Conservation (phyloP, 1,140 invertebrate genomes). For the Agrilus planipennis region DNA sequence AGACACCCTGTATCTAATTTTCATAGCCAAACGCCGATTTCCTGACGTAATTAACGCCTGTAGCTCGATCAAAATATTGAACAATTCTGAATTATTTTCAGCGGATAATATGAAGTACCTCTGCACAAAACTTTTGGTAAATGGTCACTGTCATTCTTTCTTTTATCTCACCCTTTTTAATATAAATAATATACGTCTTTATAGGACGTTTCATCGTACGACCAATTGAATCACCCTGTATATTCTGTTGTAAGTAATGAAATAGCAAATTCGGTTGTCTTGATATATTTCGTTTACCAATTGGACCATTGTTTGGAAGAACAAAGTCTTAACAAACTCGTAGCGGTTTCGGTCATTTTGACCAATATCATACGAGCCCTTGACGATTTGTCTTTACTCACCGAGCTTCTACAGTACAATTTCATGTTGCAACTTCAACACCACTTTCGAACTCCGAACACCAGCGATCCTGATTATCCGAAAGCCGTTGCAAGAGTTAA, state of each 20-base stretch:
- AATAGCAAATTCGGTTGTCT: constrained; percentile 36
- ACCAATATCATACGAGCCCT: constrained; percentile 20
- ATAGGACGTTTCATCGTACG: constrained; percentile 44
- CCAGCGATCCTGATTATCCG: constrained; percentile 35
- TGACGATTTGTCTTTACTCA: constrained; percentile 14
- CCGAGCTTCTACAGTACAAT: constrained; percentile 25
- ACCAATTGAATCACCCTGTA: constrained; percentile 45
- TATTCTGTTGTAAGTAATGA: constrained; percentile 43
- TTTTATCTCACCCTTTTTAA: no score
- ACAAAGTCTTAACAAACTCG: constrained; percentile 46
- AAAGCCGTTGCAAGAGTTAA: constrained; percentile 36
- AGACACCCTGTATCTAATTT: constrained; percentile 40
- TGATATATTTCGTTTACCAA: constrained; percentile 40
- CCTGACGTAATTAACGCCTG: constrained; percentile 37
- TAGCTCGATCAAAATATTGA: constrained; percentile 43
- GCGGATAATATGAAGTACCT: constrained; percentile 41
- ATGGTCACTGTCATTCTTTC: no score
- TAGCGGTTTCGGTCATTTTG: constrained; percentile 33
- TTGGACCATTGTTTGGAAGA: constrained; percentile 45
- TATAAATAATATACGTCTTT: constrained; percentile 30
- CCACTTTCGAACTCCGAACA: constrained; percentile 40
- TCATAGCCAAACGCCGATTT: constrained; percentile 35
- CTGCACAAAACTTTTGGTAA: constrained; percentile 47
- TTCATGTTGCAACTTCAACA: constrained; percentile 33
- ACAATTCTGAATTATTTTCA: constrained; percentile 38